phyloP scores from a whole-genome alignment of 2,797 vertebrate species.

The Nannoperca obscura region DNA sequence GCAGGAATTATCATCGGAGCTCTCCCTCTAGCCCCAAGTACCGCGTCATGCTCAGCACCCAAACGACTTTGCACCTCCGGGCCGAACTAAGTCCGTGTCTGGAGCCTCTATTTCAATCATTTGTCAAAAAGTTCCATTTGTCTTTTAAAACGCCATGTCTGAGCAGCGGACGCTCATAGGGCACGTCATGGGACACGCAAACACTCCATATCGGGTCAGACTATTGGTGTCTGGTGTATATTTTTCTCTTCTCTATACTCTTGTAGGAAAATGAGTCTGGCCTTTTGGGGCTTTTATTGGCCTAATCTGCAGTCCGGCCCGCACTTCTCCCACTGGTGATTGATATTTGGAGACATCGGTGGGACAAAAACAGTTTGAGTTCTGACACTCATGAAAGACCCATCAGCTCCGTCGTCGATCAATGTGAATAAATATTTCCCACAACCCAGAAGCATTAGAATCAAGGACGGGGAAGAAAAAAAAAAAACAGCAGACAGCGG shows the following conservation, averaged over 20 bases:
- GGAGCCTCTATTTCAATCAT: slow-evolving; percentile 55
- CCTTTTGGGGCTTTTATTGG: slow-evolving; percentile 61
- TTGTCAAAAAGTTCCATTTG: slow-evolving; percentile 24
- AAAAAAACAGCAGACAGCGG: slow-evolving; percentile 37
- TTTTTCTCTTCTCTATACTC: slow-evolving; percentile 37
- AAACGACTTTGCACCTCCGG: slow-evolving; percentile 37
- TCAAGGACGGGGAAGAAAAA: slow-evolving; percentile 56
- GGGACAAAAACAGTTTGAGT: slow-evolving; percentile 84
- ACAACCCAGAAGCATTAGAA: slow-evolving; percentile 84
- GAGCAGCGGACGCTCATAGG: slow-evolving; percentile 23
- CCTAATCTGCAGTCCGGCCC: slow-evolving; percentile 72
- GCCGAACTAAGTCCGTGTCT: slow-evolving; percentile 18
- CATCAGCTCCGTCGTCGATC: slow-evolving; percentile 81
- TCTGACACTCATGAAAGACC: slow-evolving; percentile 85
- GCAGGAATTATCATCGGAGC: slow-evolving; percentile 67
- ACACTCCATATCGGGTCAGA: slow-evolving; percentile 52
- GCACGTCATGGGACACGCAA: slow-evolving; percentile 42
- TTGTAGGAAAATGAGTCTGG: slow-evolving; percentile 65
- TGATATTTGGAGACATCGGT: slow-evolving; percentile 84
- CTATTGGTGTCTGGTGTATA: slow-evolving; percentile 34
- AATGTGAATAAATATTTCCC: slow-evolving; percentile 89
- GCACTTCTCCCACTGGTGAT: slow-evolving; percentile 69
- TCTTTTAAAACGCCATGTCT: slow-evolving; percentile 40
- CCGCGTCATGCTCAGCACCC: slow-evolving; percentile 21
- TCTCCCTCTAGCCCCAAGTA: slow-evolving; percentile 31